Base-by-base conservation (phyloP, 2,888 invertebrate species). In the Pediacus dermestoides region DNA sequence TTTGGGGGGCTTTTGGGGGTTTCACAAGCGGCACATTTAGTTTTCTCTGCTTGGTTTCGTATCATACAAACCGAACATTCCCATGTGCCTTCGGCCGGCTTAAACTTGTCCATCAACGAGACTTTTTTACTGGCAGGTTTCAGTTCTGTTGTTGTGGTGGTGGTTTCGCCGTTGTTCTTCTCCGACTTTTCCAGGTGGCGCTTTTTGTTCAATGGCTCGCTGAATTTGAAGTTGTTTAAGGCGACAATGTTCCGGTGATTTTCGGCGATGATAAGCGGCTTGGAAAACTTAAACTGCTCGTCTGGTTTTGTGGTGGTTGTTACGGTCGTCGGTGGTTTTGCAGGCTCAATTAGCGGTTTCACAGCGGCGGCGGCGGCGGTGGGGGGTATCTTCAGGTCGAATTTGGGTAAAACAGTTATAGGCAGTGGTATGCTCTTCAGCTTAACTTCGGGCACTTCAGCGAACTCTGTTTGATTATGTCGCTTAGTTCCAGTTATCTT, bases 51-150 rank as follows among this genome's bases (percentile, higher is more conserved):
- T 35, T 73, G 68, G 52, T 80, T 81, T 32, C 66, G 67, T 1
- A 78, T 63, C 71, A 80, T 70, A 55, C 81, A 81, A 11, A 67
- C 69, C 1, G 72, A 66, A 63, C 86, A 86, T 50, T 80, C 78
- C 85, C 85, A 85, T 7, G 52, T 55, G 25, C 68, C 34, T 22
- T 40, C 21, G 2, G 44, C 30, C 1, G 46, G 37, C 30, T 46
- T 50, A 16, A 50, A 50, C 36, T 42, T 47, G 13, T 45, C 46
- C 13, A 25, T 11, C 15, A 16, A 33, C 7, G 15, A 14, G 8
- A 30, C 28, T 33, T 39, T 48, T 37, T 61, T 61, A 52, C 72
- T 73, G 23, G 70, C 71, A 2, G 63, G 57, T 39, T 26, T 44
- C 46, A 67, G 70, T 12, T 71, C 54, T 52, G 68, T 57, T 54